Percentiles rank a stretch among this genome's conserved stretches.
Conservation (phyloP, 2,888 invertebrate genomes). For the Phaonia tiefii region DNA sequence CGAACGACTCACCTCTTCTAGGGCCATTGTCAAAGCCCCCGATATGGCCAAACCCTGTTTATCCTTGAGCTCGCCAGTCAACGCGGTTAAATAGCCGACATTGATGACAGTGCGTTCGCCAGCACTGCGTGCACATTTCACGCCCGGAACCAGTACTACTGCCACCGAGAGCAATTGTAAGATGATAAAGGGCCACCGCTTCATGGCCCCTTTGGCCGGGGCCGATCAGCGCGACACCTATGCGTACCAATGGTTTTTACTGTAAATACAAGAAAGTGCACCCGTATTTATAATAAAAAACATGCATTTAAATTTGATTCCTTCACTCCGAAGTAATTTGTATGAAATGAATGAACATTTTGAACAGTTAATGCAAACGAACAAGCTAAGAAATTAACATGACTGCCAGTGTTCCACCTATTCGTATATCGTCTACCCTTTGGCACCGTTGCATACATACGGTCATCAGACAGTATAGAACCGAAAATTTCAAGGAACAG, state of each 20-base stretch:
- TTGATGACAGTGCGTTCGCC: conserved; percentile 83
- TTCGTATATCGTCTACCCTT: no score
- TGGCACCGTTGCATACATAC: no score
- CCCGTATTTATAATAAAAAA: no score
- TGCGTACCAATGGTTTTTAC: conserved; percentile 81
- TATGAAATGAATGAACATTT: no score
- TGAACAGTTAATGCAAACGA: no score
- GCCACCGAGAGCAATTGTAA: conserved; percentile 85
- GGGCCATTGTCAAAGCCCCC: conserved; percentile 94
- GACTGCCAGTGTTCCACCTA: no score
- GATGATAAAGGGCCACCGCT: conserved; percentile 82
- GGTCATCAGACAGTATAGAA: no score
- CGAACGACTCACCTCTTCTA: conserved; percentile 85
- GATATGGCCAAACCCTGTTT: conserved; percentile 93
- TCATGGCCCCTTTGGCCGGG: conserved; percentile 82
- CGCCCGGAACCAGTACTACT: conserved; percentile 82
- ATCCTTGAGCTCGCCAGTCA: conserved; percentile 88
- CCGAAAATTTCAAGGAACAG: no score
- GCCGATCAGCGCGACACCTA: conserved; percentile 84
- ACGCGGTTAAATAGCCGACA: conserved; percentile 92
- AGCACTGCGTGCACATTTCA: conserved; percentile 77
- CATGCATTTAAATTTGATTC: no score
- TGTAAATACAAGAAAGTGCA: conserved; percentile 68
- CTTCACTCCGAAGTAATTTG: no score
- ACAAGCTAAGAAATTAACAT: no score